These are phyloP conservation scores for Marasmarcha lunaedactyla DNA, from an alignment of 2,888 invertebrate species.

Conservation along the genomic window DNA sequence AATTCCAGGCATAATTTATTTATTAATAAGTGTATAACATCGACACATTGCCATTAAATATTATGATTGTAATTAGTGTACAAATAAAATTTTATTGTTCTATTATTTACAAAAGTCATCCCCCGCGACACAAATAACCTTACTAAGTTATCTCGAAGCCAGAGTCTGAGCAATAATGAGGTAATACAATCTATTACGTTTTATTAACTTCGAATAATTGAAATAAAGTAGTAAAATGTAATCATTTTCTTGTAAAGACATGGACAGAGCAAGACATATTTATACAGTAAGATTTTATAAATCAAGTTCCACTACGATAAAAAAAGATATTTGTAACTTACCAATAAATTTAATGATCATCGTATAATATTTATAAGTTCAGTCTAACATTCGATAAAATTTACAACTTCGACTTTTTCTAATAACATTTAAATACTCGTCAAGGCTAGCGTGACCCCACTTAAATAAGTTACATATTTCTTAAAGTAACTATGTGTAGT, in stretches of 20 bases:
- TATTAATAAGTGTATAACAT: conserved; percentile 60
- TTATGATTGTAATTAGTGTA: conserved; percentile 36
- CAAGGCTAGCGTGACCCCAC: conserved; percentile 34
- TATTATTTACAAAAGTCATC: conserved; percentile 48
- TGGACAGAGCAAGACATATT: conserved; percentile 48
- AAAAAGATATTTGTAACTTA: conserved; percentile 47
- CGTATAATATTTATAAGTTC: conserved; percentile 60
- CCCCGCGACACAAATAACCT: background rate
- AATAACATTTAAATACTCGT: conserved; percentile 26
- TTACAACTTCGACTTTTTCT: conserved; percentile 37
- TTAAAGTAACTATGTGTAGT: conserved; percentile 13
- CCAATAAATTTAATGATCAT: conserved; percentile 35
- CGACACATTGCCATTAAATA: conserved; percentile 63
- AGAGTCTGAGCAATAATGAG: conserved; percentile 36
- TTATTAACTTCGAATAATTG: background rate
- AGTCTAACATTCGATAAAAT: conserved; percentile 69
- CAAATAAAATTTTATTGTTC: conserved; percentile 51
- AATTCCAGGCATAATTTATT: conserved; percentile 46
- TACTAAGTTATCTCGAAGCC: conserved; percentile 18
- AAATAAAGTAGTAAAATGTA: conserved; percentile 26
- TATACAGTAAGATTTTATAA: conserved; percentile 8
- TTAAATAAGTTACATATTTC: background rate
- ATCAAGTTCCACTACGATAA: conserved; percentile 32
- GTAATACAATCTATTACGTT: conserved; percentile 23
- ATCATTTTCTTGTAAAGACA: conserved; percentile 36